A percentile compares a stretch with the other conserved stretches of the same genome.
These are phyloP conservation scores for Brachionus sp. DNA, from an alignment of 1,140 invertebrate genomes.

Conservation along the genomic window DNA sequence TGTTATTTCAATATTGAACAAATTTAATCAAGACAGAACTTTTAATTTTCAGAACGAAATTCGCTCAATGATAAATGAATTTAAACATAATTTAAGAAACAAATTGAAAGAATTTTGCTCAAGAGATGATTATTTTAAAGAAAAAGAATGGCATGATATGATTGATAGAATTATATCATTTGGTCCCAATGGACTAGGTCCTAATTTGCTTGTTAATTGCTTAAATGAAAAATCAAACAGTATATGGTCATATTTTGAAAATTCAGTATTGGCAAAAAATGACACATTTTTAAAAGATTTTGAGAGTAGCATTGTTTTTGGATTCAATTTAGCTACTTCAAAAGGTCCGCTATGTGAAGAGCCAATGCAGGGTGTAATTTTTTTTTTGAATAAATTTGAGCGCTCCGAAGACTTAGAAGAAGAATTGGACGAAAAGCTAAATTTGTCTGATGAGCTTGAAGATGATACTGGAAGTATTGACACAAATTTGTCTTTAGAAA, in stretches of 20 bases:
- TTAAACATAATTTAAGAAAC: constrained; percentile 67
- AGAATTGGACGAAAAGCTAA: constrained; percentile 42
- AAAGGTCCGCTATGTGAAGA: constrained; percentile 90
- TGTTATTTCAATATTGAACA: neutral
- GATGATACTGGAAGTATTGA: constrained; percentile 24
- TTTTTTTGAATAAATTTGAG: constrained; percentile 71
- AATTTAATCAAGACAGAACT: constrained; percentile 35
- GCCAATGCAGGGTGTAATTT: constrained; percentile 87
- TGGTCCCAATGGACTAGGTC: constrained; percentile 80
- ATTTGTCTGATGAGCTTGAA: constrained; percentile 40
- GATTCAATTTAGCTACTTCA: constrained; percentile 84
- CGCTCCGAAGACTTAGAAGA: neutral
- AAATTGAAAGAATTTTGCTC: constrained; percentile 65
- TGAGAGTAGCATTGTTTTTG: constrained; percentile 71
- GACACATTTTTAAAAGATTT: constrained; percentile 49
- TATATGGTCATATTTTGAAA: constrained; percentile 55
- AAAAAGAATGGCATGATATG: constrained; percentile 62
- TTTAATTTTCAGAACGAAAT: constrained; percentile 36
- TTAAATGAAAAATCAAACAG: constrained; percentile 54
- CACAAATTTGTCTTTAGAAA: neutral
- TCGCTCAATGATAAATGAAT: constrained; percentile 63
- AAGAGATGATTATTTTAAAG: constrained; percentile 47
- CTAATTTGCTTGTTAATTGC: constrained; percentile 80
- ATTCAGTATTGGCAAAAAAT: constrained; percentile 47
- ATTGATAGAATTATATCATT: constrained; percentile 80